phyloP scores from a whole-genome alignment of 2,113 vertebrate species.

The Ceyx melanurus region DNA sequence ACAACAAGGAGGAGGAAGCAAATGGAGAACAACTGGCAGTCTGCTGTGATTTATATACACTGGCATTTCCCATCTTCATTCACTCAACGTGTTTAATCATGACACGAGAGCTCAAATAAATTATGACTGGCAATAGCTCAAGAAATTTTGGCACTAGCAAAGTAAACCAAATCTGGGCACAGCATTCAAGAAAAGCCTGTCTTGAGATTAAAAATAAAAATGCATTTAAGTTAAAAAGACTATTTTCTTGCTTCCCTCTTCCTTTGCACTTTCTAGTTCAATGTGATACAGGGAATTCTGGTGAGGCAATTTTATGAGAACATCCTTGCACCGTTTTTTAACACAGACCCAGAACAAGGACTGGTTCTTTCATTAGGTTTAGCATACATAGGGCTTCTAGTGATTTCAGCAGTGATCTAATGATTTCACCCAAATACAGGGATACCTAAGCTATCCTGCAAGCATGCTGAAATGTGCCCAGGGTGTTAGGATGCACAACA shows the following conservation, averaged over 20 bases:
- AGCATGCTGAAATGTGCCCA: background rate
- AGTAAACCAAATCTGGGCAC: background rate
- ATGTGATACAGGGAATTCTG: background rate
- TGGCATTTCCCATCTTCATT: slow-evolving; percentile 34
- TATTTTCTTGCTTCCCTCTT: background rate
- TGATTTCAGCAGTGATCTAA: background rate
- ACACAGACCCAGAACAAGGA: background rate
- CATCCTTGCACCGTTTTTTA: background rate
- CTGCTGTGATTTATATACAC: slow-evolving; percentile 12
- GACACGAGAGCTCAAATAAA: background rate
- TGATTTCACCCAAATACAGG: background rate
- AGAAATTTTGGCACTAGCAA: slow-evolving; percentile 19
- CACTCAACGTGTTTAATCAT: background rate
- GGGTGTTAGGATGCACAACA: background rate
- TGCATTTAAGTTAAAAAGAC: background rate
- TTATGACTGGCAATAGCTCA: slow-evolving; percentile 10
- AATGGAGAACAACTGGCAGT: slow-evolving; percentile 11
- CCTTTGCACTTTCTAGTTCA: background rate
- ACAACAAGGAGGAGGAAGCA: background rate
- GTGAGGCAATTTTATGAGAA: background rate
- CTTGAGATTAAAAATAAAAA: background rate
- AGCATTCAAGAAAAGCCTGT: background rate
- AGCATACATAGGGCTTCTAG: background rate
- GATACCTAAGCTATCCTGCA: background rate
- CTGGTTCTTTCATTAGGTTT: background rate